These are phyloP conservation scores for Pterois miles DNA, from an alignment of 2,797 vertebrate species.

Conservation along the genomic window DNA sequence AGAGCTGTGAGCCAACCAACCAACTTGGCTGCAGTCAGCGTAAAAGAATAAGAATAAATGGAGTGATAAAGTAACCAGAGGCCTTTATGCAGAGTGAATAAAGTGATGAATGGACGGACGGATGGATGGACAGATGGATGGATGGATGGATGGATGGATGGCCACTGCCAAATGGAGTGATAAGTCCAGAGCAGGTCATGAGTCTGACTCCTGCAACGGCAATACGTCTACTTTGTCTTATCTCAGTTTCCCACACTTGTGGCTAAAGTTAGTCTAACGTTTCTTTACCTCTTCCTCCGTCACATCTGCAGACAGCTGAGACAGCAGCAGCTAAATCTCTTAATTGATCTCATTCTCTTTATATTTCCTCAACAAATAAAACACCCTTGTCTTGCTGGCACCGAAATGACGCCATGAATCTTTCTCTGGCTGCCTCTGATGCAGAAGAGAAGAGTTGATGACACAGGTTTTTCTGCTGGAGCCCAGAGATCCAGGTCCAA, in stretches of 20 bases:
- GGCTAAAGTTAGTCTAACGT: not conserved
- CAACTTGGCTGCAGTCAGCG: slow-evolving; percentile 21
- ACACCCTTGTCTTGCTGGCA: not conserved
- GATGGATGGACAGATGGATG: not conserved
- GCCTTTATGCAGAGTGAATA: not conserved
- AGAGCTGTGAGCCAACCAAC: not conserved
- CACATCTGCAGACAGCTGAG: slow-evolving; percentile 7
- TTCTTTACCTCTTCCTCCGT: not conserved
- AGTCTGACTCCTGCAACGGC: not conserved
- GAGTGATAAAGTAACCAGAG: slow-evolving; percentile 20
- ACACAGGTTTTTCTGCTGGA: slow-evolving; percentile 28
- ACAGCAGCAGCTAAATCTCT: slow-evolving; percentile 40
- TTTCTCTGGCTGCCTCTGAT: not conserved
- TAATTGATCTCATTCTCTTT: slow-evolving; percentile 39
- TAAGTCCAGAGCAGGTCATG: not conserved
- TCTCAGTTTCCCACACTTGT: slow-evolving; percentile 8
- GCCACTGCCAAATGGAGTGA: not conserved
- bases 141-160: not conserved
- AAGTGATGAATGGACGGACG: not conserved
- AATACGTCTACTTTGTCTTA: not conserved
- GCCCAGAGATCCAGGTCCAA: slow-evolving; percentile 4
- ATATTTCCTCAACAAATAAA: slow-evolving; percentile 26
- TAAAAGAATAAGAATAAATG: slow-evolving; percentile 17
- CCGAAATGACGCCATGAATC: slow-evolving; percentile 36
- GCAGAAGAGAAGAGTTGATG: not conserved